phyloP scores from a whole-genome alignment of 2,888 invertebrate genomes.

The Pediacus dermestoides region DNA sequence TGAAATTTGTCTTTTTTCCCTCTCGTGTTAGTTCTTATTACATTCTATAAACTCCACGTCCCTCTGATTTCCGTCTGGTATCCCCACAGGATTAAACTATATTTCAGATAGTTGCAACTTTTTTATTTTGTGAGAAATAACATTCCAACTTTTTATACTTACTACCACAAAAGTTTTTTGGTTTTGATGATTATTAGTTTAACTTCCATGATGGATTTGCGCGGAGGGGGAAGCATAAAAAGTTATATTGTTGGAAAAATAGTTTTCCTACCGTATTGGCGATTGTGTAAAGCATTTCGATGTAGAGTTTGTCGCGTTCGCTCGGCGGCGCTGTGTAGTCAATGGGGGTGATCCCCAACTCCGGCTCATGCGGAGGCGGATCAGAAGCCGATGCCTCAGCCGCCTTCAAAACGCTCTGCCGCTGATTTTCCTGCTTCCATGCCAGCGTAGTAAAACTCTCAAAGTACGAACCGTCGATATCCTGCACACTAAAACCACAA shows the following conservation, averaged over 20 bases:
- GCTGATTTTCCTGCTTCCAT: constrained; percentile 88
- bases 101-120: too few species aligned
- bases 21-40: too few species aligned
- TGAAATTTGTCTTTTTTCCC: too few species aligned
- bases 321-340: constrained; percentile 45
- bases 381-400: constrained; percentile 62
- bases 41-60: too few species aligned
- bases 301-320: constrained; percentile 71
- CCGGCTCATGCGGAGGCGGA: constrained; percentile 51
- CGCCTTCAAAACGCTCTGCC: constrained; percentile 73
- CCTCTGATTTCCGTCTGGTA: too few species aligned
- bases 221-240: too few species aligned
- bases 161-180: too few species aligned
- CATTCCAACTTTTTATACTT: too few species aligned
- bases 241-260: constrained; percentile 30
- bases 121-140: too few species aligned
- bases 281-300: constrained; percentile 93
- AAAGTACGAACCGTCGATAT: constrained; percentile 91
- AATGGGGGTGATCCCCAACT: constrained; percentile 44
- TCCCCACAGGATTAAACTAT: too few species aligned
- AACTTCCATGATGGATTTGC: constrained; percentile 8
- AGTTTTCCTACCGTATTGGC: constrained; percentile 78
- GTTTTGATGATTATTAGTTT: too few species aligned
- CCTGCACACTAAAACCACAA: constrained; percentile 71
- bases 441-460: constrained; percentile 89